A percentile compares a stretch with the other conserved stretches of the same genome.
Conservation (phyloP, 23 tunicate genomes). For the Trididemnum miniatum region DNA sequence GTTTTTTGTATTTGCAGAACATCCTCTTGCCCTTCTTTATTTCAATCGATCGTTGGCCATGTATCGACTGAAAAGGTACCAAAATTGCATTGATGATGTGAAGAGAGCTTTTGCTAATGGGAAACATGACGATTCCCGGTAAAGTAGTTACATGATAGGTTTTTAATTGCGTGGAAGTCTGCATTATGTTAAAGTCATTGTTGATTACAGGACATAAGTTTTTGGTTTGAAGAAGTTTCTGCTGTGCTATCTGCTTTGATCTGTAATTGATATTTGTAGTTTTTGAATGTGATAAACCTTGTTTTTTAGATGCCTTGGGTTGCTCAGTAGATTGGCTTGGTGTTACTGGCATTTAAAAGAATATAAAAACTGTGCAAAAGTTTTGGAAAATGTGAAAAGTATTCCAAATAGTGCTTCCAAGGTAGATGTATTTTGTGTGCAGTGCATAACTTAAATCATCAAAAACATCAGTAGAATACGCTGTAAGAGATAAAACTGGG, state of each 20-base stretch:
- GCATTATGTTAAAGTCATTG: no score
- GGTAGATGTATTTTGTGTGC: no score
- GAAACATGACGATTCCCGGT: constrained; percentile 24
- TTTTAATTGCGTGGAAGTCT: no score
- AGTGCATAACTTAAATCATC: no score
- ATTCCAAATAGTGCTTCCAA: not conserved
- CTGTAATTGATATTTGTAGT: not conserved
- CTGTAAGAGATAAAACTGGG: no score
- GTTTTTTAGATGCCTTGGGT: constrained; percentile 18
- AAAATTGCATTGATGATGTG: constrained; percentile 29
- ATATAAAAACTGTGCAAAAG: constrained; percentile 4
- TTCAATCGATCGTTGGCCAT: constrained; percentile 38
- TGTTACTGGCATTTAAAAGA: constrained; percentile 55
- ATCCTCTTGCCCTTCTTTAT: constrained; percentile 25
- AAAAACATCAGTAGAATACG: no score
- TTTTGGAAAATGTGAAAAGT: not conserved
- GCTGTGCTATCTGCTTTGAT: no score
- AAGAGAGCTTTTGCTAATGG: constrained; percentile 39
- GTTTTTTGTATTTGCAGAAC: constrained; percentile 38
- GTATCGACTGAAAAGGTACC: constrained; percentile 42
- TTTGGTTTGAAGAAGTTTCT: no score
- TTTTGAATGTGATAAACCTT: not conserved
- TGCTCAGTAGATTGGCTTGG: constrained; percentile 50
- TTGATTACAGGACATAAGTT: no score
- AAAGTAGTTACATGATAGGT: no score